phyloP scores from a whole-genome alignment of 2,888 invertebrate genomes.

The Cybosia mesomella region DNA sequence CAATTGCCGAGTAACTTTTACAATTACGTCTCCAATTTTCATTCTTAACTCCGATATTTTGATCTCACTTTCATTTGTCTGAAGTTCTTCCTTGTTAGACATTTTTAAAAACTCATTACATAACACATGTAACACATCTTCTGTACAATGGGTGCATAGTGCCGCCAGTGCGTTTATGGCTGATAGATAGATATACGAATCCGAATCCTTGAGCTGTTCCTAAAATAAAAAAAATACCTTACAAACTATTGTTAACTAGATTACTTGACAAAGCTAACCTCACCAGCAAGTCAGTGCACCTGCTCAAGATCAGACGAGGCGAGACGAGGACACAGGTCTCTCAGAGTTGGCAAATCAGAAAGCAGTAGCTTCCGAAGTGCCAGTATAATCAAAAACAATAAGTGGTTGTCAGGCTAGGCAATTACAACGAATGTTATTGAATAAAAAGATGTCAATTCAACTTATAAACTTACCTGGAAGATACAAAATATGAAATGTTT shows the following conservation, averaged over 20 bases:
- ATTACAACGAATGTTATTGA: too few species aligned
- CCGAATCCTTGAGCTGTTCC: constrained; percentile 92
- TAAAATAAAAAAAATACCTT: constrained; percentile 61
- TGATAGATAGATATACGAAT: constrained; percentile 93
- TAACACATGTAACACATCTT: constrained; percentile 89
- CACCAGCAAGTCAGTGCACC: too few species aligned
- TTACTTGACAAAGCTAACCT: too few species aligned
- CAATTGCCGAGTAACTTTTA: constrained; percentile 90
- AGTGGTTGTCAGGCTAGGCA: too few species aligned
- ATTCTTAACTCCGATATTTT: constrained; percentile 88
- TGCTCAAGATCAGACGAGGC: too few species aligned
- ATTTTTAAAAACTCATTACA: constrained; percentile 89
- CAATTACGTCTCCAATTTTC: constrained; percentile 93
- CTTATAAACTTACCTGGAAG: constrained; percentile 88
- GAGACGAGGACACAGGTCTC: too few species aligned
- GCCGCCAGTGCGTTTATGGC: constrained; percentile 92
- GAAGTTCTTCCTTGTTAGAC: constrained; percentile 58
- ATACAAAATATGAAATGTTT: constrained; percentile 90
- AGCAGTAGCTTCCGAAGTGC: too few species aligned
- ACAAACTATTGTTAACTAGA: too few species aligned
- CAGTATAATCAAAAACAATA: too few species aligned
- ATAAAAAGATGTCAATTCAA: too few species aligned
- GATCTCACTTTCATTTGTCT: constrained; percentile 69
- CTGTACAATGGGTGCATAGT: constrained; percentile 89
- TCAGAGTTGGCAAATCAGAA: too few species aligned